Evolutionary conservation across 2,113 vertebrate species (phyloP).

Genomic region (Chlorodrepanis virens): DNA sequence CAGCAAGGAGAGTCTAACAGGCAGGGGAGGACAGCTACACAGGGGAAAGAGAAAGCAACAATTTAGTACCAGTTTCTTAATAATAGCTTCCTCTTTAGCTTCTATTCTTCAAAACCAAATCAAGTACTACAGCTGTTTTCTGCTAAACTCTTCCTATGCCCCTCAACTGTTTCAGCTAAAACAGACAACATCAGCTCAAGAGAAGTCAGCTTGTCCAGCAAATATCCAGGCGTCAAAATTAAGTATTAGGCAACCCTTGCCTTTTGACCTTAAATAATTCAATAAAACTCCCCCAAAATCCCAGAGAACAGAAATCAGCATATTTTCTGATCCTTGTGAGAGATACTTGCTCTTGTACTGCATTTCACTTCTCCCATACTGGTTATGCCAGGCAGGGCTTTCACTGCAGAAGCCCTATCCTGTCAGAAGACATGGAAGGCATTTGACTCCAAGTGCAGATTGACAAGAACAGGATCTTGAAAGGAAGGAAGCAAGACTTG

Average conservation of each 20-base stretch:
- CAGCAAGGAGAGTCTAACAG: neutral
- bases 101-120: neutral
- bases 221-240: neutral
- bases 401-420: neutral
- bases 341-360: neutral
- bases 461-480: constrained; percentile 44
- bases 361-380: neutral
- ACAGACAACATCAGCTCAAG: neutral
- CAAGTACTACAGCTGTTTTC: neutral
- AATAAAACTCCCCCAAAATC: neutral
- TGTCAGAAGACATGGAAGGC: neutral
- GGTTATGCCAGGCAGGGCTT: neutral
- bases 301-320: neutral
- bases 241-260: neutral
- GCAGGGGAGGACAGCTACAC: neutral
- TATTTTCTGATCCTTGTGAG: neutral
- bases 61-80: neutral
- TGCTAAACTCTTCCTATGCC: neutral
- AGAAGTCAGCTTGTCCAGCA: neutral
- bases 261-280: neutral
- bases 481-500: constrained; percentile 43
- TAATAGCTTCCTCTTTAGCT: neutral
- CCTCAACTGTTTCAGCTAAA: neutral
- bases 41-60: neutral
- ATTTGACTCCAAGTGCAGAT: neutral